phyloP scores from a whole-genome alignment of 2,797 vertebrate genomes.

The Neopelma chrysocephalum region DNA sequence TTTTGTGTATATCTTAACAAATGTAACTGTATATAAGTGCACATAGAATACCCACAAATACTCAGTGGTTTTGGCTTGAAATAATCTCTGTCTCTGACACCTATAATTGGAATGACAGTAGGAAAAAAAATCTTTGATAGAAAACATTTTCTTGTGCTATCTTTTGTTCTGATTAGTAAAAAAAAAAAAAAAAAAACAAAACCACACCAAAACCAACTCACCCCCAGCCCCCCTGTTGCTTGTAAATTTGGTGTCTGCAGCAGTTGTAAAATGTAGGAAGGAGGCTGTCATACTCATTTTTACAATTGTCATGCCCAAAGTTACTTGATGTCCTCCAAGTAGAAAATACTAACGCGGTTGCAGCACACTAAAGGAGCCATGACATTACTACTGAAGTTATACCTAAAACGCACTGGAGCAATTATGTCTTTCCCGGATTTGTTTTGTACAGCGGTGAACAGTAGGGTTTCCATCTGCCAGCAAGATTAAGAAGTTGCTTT shows the following conservation, averaged over 20 bases:
- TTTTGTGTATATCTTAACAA: not conserved
- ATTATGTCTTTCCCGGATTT: conserved; percentile 40
- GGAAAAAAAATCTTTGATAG: not conserved
- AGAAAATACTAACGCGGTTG: not conserved
- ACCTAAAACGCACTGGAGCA: conserved; percentile 36
- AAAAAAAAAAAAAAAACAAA: not conserved
- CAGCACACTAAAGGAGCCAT: not conserved
- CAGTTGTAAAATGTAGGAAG: not conserved
- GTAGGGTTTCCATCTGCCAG: conserved; percentile 58
- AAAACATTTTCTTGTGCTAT: not conserved
- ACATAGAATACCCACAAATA: not conserved
- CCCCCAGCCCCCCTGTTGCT: accelerated
- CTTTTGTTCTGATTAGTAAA: not conserved
- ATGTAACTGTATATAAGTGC: not conserved
- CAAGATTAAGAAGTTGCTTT: conserved; percentile 60
- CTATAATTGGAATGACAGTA: not conserved
- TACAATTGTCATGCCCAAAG: not conserved
- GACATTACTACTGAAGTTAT: conserved; percentile 23
- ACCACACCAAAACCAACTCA: not conserved
- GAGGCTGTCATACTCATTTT: not conserved
- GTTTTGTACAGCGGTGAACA: conserved; percentile 58
- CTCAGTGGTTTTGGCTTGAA: not conserved
- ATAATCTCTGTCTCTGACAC: not conserved
- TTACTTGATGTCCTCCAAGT: not conserved
- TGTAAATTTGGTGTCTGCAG: not conserved